Conservation (phyloP, 2,888 invertebrate species). For the Abrostola triplasia region DNA sequence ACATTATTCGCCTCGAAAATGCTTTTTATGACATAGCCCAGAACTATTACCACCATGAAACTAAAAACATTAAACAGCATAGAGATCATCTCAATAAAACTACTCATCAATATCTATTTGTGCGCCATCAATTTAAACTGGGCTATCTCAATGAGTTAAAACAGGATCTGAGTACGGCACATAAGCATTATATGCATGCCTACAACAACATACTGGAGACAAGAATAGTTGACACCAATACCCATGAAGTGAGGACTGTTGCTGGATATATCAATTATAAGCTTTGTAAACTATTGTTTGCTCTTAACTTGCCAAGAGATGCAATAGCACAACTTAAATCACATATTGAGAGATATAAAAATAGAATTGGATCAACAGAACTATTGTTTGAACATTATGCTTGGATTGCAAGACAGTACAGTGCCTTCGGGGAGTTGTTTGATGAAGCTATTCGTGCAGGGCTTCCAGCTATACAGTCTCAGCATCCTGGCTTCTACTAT, state of each 20-base stretch:
- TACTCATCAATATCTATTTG: conserved; percentile 96
- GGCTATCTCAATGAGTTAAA: conserved; percentile 98
- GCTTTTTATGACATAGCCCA: conserved; percentile 98
- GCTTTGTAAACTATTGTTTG: conserved; percentile 96
- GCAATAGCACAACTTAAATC: conserved; percentile 97
- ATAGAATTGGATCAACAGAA: conserved; percentile 93
- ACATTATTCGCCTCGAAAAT: conserved; percentile 94
- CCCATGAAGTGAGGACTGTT: conserved; percentile 97
- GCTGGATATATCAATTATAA: conserved; percentile 99
- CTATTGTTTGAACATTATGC: conserved; percentile 98
- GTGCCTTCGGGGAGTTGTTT: conserved; percentile 97
- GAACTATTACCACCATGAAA: conserved; percentile 96
- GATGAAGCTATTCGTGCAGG: conserved; percentile 98
- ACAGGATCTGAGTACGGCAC: conserved; percentile 95
- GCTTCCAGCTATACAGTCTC: conserved; percentile 97
- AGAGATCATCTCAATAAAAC: conserved; percentile 96
- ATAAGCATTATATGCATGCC: conserved; percentile 96
- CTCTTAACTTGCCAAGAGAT: conserved; percentile 96
- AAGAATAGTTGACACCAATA: conserved; percentile 95
- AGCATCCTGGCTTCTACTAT: conserved; percentile 99
- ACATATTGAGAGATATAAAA: conserved; percentile 96
- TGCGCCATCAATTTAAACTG: conserved; percentile 98
- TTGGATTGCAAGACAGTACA: conserved; percentile 97
- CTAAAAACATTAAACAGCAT: conserved; percentile 95
- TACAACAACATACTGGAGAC: conserved; percentile 97